Evolutionary conservation across 2,797 vertebrate genomes (phyloP), one percentile per base, ranked within the genome.

Genomic region (Prionace glauca): DNA sequence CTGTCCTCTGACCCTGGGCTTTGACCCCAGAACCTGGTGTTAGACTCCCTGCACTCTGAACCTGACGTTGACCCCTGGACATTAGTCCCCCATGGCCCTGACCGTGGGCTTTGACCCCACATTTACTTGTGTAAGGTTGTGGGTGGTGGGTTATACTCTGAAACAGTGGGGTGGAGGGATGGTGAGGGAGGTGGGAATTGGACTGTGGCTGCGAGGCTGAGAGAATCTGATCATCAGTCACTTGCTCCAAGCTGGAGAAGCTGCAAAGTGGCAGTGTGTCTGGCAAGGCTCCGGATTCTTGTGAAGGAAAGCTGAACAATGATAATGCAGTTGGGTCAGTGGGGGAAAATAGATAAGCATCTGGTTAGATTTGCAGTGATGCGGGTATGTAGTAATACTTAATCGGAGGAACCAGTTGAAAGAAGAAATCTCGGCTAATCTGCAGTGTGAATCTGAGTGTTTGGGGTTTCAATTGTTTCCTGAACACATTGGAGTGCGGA

Each of bases 401-500:
- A 24, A 24, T 69, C 69, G 41, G 90, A 92, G 20, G 90, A 69
- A 69, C 71, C 29, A 72, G 71, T 77, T 74, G 69, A 95, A 74
- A 74, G 71, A 60, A 72, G 29, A 95, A 95, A 95, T 77, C 71
- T 56, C 24, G 1, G 45, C 71, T 56, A 95, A 95, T 95, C 93
- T 74, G 60, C 71, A 77, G 45, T 77, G 74, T 77, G 71, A n/a
- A 56, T 95, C 93, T 77, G 93, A 45, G 36, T 74, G 69, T 32
- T 94, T 94, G 26, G 71, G 93, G 45, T 95, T 95, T 95, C 29
- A 22, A 95, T 95, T 95, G 93, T 77, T 95, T 95, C 93, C 93
- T 95, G 93, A 95, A 74, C 71, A 77, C 93, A 77, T 95, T 8
- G 41, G 45, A 56, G 71, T 29, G 45, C 45, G 93, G 93, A 95